phyloP scores from a whole-genome alignment of 1,140 invertebrate genomes.

The Papilio polyxenes region DNA sequence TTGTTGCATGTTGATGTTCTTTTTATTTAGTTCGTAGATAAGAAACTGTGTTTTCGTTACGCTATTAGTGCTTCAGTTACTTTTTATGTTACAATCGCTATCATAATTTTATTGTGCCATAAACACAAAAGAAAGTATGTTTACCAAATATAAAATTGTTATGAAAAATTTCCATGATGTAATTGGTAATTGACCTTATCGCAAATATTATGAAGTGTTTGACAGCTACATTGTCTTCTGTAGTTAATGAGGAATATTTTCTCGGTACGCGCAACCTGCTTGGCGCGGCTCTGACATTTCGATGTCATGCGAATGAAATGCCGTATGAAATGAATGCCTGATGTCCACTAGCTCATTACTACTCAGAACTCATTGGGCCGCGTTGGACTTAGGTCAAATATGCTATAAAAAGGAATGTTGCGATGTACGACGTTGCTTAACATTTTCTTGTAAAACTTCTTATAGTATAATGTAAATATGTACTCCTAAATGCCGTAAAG shows the following conservation, averaged over 20 bases:
- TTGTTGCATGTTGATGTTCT: constrained; percentile 2
- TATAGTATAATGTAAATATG: neutral
- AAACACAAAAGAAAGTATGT: neutral
- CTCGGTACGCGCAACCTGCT: constrained; percentile 29
- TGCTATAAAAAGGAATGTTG: constrained; percentile 36
- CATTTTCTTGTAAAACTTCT: neutral
- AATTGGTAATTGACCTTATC: neutral
- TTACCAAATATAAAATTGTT: no score
- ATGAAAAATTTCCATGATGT: neutral
- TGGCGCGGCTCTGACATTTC: constrained; percentile 22
- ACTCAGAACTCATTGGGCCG: constrained; percentile 47
- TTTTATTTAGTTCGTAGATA: neutral
- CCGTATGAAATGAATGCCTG: constrained; percentile 41
- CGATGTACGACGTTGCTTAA: neutral
- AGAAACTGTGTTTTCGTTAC: neutral
- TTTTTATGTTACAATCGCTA: neutral
- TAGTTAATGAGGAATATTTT: constrained; percentile 17
- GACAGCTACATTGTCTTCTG: neutral
- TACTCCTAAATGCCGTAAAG: constrained; percentile 2
- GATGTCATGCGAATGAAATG: constrained; percentile 36
- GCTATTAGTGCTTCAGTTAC: neutral
- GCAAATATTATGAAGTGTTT: neutral
- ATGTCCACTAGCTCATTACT: constrained; percentile 45
- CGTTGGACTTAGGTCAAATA: constrained; percentile 37
- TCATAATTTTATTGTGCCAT: neutral